A percentile compares a stretch with the other conserved stretches of the same genome.
These are phyloP conservation scores for Acleris cristana DNA, from an alignment of 2,888 invertebrate species.

Conservation along the genomic window DNA sequence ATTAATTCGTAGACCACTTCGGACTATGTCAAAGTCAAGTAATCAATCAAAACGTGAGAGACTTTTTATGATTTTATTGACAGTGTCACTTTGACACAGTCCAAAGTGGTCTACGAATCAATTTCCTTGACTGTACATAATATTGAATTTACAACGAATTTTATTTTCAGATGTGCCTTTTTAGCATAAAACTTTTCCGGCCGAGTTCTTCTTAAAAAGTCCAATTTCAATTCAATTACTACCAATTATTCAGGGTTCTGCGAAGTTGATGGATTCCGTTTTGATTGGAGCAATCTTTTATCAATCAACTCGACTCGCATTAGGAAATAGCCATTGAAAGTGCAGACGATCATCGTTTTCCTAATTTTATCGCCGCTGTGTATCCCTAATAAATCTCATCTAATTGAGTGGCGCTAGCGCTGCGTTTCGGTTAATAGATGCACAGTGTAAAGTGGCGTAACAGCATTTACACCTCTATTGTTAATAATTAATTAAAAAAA, in stretches of 20 bases:
- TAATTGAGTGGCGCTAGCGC: conserved; percentile 26
- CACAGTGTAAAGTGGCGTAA: conserved; percentile 10
- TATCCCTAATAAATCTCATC: conserved; percentile 31
- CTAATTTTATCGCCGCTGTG: conserved; percentile 27
- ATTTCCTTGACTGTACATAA: too few relatives aligned
- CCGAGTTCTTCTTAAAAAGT: conserved; percentile 20
- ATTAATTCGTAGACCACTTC: too few relatives aligned
- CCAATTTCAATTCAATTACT: conserved; percentile 16
- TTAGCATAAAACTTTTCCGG: background rate
- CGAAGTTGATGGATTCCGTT: conserved; percentile 25
- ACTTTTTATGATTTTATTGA: too few relatives aligned
- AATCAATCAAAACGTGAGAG: too few relatives aligned
- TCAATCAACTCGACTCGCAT: background rate
- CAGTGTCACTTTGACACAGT: too few relatives aligned
- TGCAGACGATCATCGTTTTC: conserved; percentile 25
- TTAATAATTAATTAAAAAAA: too few relatives aligned
- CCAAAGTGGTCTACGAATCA: too few relatives aligned
- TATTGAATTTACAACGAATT: too few relatives aligned
- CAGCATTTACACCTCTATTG: background rate
- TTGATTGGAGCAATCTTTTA: conserved; percentile 35
- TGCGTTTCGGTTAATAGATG: conserved; percentile 27
- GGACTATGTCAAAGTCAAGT: too few relatives aligned
- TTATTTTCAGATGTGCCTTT: background rate
- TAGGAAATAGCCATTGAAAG: conserved; percentile 5
- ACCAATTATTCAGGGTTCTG: conserved; percentile 23